Evolutionary conservation across 2,797 vertebrate genomes (phyloP), one percentile per base, ranked within the genome.

Genomic region (Notolepis coatsorum): DNA sequence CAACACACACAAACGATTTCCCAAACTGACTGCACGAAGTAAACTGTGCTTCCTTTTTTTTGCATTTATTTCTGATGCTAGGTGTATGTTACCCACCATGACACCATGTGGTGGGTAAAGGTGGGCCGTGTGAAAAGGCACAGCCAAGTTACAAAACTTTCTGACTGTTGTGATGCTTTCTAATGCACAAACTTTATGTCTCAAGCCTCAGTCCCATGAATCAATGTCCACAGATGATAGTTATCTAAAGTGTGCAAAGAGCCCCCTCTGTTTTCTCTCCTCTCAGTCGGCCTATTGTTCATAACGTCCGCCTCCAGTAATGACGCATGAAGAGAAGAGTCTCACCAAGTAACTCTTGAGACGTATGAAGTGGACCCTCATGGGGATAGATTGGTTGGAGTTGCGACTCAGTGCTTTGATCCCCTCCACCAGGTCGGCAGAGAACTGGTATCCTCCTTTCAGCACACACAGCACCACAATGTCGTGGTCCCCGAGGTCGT

Each of bases 381-480:
- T 94, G 48, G 94, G 96, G 77, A 97, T 93, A 6, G 93, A 94
- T 56, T 73, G 89, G 84, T 88, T 89, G 61, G 95, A 97, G 88
- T 95, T 96, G 61, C 90, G 81, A 87, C 93, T 96, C 54, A 96
- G 93, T 37, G 91, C 94, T 88, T 95, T 96, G 63, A 97, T 92
- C 68, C 90, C 83, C 46, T 96, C 94, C 72, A 96, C 93, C 23
- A 98, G 92, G 80, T 98, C 94, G 3, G 93, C 93, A 51, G 93
- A 98, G 88, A 98, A 97, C 86, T 95, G 95, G 87, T 96, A 96
- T 20, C 95, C 95, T 58, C 94, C 96, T 81, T 98, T 96, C 55
- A 98, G 92, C 58, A 97, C 95, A 25, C 95, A 96, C 37, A 96
- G 90, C 75, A 96, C 93, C 75, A 94, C 94, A 2, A 96, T 95